Base-by-base conservation (phyloP, 2,113 vertebrate species). In the Aplodontia rufa region DNA sequence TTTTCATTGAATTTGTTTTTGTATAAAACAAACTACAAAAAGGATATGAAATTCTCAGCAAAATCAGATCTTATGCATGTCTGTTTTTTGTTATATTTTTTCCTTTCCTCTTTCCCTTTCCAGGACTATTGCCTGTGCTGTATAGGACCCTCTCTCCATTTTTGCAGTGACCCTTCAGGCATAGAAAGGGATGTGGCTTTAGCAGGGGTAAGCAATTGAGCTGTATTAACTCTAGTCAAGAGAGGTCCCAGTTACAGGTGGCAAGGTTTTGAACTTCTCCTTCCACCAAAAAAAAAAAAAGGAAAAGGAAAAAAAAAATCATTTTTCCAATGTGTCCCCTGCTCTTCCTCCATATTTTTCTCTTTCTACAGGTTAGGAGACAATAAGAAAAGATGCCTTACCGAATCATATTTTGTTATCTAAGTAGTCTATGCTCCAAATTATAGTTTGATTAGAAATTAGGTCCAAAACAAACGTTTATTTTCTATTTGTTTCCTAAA, bases 171-270 rank as follows among this genome's bases (percentile, higher is more conserved):
- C 64, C 60, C 69, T 42, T 86, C 32, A 95, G 79, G 75, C 94
- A 84, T 71, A 42, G 40, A 88, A 92, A 95, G 10, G 42, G 49
- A 85, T 28, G 26, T 8, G 66, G 62, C 60, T 85, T 75, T 87
- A 45, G 60, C 8, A 62, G 68, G 62, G 42, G 40, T 35, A 51
- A 96, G 83, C 83, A 66, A 60, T 3, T 72, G 62, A 89, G 79
- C 80, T 90, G 76, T 22, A 91, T 91, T 40, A 81, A 40, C 42
- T 83, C 53, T 66, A 72, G 66, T 37, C 93, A 82, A 66, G 76
- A 86, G 72, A 85, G 37, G 28, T 53, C 88, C 95, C 88, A 66
- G 81, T 85, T 87, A 93, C 83, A 96, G 69, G 78, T 91, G 88
- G 85, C 26, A 92, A 74, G 69, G 20, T 66, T 69, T 62, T 42